Evolutionary conservation across 2,113 vertebrate species (phyloP).

Genomic region (Tenebrosternarchus preto): DNA sequence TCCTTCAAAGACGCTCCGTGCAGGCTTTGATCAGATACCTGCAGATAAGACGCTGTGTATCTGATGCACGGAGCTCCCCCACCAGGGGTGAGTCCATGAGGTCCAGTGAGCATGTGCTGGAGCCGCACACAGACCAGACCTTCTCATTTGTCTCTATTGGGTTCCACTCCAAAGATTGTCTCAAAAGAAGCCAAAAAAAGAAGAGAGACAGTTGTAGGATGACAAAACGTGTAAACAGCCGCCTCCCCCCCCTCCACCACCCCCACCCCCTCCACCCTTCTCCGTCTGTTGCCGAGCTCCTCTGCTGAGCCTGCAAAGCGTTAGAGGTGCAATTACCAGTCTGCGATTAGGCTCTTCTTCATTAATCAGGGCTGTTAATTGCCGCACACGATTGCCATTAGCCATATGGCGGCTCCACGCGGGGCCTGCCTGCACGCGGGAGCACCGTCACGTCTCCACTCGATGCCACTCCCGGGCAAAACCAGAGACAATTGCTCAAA

Average conservation of each 20-base stretch:
- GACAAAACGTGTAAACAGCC: conserved; percentile 43
- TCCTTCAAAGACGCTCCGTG: conserved; percentile 30
- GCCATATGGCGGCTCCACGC: conserved; percentile 97
- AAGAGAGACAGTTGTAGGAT: conserved; percentile 9
- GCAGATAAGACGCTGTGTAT: conserved; percentile 1
- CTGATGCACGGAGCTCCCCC: background rate
- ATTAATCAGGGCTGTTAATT: conserved; percentile 99
- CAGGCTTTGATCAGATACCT: conserved; percentile 16
- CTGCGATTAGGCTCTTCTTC: conserved; percentile 92
- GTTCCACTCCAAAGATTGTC: conserved; percentile 19
- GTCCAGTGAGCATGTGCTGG: conserved; percentile 14
- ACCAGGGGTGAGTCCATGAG: conserved; percentile 1
- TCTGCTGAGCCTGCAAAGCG: conserved; percentile 41
- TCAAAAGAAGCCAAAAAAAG: conserved; percentile 30
- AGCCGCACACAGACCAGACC: conserved; percentile 5
- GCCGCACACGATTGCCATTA: conserved; percentile 90
- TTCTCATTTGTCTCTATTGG: conserved; percentile 30
- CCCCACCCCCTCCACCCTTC: background rate
- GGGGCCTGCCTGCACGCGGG: conserved; percentile 63
- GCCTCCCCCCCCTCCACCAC: background rate
- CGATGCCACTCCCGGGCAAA: conserved; percentile 40
- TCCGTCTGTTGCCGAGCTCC: conserved; percentile 39
- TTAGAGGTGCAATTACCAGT: conserved; percentile 82
- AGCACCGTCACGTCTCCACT: conserved; percentile 25
- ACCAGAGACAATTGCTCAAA: conserved; percentile 51